Conservation (phyloP, 2,888 invertebrate genomes). For the Diabrotica balteata region DNA sequence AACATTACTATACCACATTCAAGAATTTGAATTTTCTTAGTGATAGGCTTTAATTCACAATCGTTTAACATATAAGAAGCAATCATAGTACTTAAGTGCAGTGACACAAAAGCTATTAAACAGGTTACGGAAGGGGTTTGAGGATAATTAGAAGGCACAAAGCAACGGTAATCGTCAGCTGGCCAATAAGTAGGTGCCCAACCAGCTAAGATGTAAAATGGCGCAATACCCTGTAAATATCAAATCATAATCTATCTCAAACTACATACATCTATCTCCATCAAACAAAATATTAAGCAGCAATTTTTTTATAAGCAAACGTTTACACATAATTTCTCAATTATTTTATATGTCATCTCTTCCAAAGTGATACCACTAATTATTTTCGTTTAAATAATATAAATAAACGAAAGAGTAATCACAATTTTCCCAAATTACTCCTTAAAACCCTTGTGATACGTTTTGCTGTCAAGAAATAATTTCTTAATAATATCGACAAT, state of each 20-base stretch:
- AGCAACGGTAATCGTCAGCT: slow-evolving; percentile 55
- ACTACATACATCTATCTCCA: slow-evolving; percentile 33
- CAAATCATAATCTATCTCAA: slow-evolving; percentile 38
- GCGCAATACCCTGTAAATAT: slow-evolving; percentile 55
- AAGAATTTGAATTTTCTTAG: slow-evolving; percentile 26
- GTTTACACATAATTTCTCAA: too few relatives aligned
- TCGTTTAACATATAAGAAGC: slow-evolving; percentile 49
- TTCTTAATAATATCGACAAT: too few relatives aligned
- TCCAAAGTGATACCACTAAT: too few relatives aligned
- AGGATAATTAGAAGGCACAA: slow-evolving; percentile 59
- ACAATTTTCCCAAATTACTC: too few relatives aligned
- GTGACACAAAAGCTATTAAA: slow-evolving; percentile 57
- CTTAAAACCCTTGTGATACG: too few relatives aligned
- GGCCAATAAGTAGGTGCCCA: slow-evolving; percentile 44
- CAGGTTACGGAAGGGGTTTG: slow-evolving; percentile 47
- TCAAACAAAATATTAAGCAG: neutral
- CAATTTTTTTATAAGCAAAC: neutral
- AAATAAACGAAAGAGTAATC: too few relatives aligned
- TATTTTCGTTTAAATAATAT: too few relatives aligned
- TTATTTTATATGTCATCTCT: too few relatives aligned
- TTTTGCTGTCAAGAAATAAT: too few relatives aligned
- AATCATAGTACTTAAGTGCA: slow-evolving; percentile 49
- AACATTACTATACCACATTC: slow-evolving; percentile 39
- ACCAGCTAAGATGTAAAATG: slow-evolving; percentile 52
- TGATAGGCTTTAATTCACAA: slow-evolving; percentile 30